phyloP scores from a whole-genome alignment of 2,888 invertebrate species.

The Anarsia innoxiella region DNA sequence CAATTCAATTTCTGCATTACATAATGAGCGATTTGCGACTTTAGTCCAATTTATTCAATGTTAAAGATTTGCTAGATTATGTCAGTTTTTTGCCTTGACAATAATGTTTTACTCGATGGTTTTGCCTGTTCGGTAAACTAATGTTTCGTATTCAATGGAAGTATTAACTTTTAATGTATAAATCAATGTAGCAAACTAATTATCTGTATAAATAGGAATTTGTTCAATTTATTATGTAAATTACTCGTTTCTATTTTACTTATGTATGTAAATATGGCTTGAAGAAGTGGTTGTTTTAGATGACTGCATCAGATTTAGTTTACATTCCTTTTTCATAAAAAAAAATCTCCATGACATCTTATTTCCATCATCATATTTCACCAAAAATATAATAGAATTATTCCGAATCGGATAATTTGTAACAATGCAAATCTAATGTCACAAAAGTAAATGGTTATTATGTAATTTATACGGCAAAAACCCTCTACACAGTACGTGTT shows the following conservation, averaged over 20 bases:
- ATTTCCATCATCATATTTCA: too few species aligned
- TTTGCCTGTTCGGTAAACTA: slow-evolving; percentile 22
- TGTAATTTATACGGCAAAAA: too few species aligned
- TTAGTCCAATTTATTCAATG: too few species aligned
- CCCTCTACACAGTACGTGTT: too few species aligned
- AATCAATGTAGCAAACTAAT: slow-evolving; percentile 20
- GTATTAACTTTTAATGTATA: slow-evolving; percentile 48
- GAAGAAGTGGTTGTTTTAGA: slow-evolving; percentile 15
- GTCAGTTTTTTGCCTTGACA: slow-evolving; percentile 40
- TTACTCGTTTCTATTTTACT: slow-evolving; percentile 25
- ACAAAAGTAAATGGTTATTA: too few species aligned
- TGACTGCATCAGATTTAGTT: slow-evolving; percentile 23
- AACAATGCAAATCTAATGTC: too few species aligned
- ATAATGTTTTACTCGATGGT: slow-evolving; percentile 32
- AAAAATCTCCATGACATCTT: too few species aligned
- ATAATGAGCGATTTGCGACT: too few species aligned
- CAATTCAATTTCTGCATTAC: too few species aligned
- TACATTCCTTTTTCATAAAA: slow-evolving; percentile 30
- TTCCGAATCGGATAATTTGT: too few species aligned
- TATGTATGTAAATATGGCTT: slow-evolving; percentile 33
- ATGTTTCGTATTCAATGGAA: slow-evolving; percentile 56
- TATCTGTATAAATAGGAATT: slow-evolving; percentile 33
- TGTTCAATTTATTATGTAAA: slow-evolving; percentile 25
- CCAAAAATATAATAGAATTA: too few species aligned
- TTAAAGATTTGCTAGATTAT: too few species aligned